Evolutionary conservation across 2,113 vertebrate genomes (phyloP), one percentile per base, ranked within the genome.

Genomic region (Paedocypris sp.): DNA sequence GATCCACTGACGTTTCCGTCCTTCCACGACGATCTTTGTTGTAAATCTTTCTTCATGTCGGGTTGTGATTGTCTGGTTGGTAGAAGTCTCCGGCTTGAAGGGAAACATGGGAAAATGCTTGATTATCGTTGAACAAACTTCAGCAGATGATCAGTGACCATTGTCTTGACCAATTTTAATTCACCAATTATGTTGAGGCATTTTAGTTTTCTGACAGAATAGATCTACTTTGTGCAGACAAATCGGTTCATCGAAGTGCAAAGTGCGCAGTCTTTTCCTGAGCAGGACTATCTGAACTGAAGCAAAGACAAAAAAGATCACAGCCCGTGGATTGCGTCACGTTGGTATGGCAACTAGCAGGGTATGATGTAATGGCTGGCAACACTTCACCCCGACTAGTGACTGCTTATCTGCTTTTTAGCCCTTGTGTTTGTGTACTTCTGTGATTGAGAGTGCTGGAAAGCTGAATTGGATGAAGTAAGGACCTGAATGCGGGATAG

Each of bases 351-450:
- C 71, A 78, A 71, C 69, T 56, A 62, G 36, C 51, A 62, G 39
- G 32, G 50, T 75, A 67, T 81, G 79, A 82, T 83, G 79, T 78
- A 82, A 85, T 74, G 72, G 69, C 71, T 64, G 70, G 76, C 75
- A 82, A 80, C 69, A 74, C 64, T 62, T 58, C 66, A 67, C 64
- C 72, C 66, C 36, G 67, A 63, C 66, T 60, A 74, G 76, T 77
- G 72, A 73, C 64, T 67, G 74, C 71, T 76, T 72, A 71, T 67
- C 64, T 73, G 48, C 56, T 26, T 39, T 50, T 53, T 74, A 69
- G 71, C 58, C 69, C 50, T 28, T 15, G n/a, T 45, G 58, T 64
- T 22, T 48, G 60, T 65, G 60, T 64, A 43, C 60, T 41, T 60
- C 15, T 61, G 57, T 49, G 59, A 47, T 28, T 58, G 62, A 49